A percentile compares a stretch with the other conserved stretches of the same genome.
Evolutionary conservation across 2,888 invertebrate species (phyloP).

Genomic region (Cephus pygmeus): DNA sequence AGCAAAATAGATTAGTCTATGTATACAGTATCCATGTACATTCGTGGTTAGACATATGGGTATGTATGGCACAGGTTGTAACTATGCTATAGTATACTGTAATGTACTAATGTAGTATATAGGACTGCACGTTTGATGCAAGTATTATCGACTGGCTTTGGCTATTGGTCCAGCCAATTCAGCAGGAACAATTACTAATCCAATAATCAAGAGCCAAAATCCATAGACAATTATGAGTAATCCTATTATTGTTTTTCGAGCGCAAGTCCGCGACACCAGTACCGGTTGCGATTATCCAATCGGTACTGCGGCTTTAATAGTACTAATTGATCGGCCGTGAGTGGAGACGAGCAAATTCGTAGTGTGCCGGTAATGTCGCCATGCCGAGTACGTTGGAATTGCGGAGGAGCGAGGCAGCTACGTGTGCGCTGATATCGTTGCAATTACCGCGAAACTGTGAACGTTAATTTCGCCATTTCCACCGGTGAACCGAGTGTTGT

Average conservation of each 20-base stretch:
- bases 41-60: not conserved
- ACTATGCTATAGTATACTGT: not conserved
- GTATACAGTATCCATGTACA: not conserved
- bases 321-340: not conserved
- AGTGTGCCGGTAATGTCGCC: not conserved
- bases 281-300: not conserved
- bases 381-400: not conserved
- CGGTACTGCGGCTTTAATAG: not conserved
- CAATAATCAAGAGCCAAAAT: not conserved
- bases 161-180: not conserved
- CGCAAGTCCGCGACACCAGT: not conserved
- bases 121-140: not conserved
- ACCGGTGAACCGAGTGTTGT: not conserved
- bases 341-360: not conserved
- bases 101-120: not conserved
- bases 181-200: not conserved
- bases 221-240: not conserved
- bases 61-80: no score
- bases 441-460: conserved; percentile 16
- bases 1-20: not conserved
- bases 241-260: not conserved
- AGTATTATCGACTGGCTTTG: not conserved
- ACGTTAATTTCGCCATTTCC: conserved; percentile 23
- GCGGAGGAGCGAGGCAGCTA: not conserved
- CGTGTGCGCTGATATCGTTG: not conserved